Evolutionary conservation across 1,140 invertebrate genomes (phyloP).

Genomic region (Hyposmocoma kahamanoa): DNA sequence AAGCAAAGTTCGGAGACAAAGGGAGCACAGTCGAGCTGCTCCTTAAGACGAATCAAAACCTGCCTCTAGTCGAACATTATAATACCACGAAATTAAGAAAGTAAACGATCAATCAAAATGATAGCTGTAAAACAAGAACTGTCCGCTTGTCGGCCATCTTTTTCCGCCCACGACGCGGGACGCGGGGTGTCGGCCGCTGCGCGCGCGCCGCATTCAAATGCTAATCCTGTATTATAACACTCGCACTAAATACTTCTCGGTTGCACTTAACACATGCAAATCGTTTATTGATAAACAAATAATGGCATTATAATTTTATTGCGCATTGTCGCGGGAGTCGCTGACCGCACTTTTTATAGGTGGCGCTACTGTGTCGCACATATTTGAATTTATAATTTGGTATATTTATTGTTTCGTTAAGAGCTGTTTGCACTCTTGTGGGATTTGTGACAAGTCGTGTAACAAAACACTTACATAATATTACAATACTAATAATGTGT

Average conservation of each 20-base stretch:
- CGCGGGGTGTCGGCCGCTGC: too few relatives aligned
- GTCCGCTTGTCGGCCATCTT: too few relatives aligned
- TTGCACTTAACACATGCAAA: constrained; percentile 65
- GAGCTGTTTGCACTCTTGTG: background rate
- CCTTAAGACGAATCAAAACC: too few relatives aligned
- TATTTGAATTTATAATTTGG: constrained; percentile 54
- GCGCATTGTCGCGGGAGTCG: constrained; percentile 46
- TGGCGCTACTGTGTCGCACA: constrained; percentile 34
- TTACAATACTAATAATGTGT: too few relatives aligned
- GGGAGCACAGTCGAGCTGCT: too few relatives aligned
- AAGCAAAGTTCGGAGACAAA: too few relatives aligned
- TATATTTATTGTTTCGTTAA: constrained; percentile 29
- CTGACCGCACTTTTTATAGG: constrained; percentile 42
- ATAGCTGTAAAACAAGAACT: too few relatives aligned
- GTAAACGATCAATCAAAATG: too few relatives aligned
- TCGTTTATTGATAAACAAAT: constrained; percentile 68
- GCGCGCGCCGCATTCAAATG: constrained; percentile 53
- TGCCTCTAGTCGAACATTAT: too few relatives aligned
- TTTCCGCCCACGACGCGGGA: constrained; percentile 20
- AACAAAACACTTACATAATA: too few relatives aligned
- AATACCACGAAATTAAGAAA: too few relatives aligned
- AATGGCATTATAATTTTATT: constrained; percentile 64
- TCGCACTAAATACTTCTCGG: constrained; percentile 28
- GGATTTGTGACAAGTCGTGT: background rate
- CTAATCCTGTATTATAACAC: constrained; percentile 38